Evolutionary conservation across 2,113 vertebrate species (phyloP).

Genomic region (Oryzias melastigma): DNA sequence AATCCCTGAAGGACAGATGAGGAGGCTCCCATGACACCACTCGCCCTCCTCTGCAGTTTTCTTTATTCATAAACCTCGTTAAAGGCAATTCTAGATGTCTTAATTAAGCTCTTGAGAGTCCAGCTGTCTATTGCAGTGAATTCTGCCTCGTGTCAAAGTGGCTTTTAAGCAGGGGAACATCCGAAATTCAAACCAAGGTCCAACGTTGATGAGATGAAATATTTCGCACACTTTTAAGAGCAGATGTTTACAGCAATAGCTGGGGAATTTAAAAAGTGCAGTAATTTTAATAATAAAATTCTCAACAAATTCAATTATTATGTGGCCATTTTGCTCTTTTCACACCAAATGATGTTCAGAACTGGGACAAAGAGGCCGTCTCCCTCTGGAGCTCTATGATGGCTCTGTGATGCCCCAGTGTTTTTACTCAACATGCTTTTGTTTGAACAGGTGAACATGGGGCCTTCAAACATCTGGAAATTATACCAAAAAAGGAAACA

Average conservation of each 20-base stretch:
- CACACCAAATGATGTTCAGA: not conserved
- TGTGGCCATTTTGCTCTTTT: too few relatives aligned
- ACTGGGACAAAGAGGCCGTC: not conserved
- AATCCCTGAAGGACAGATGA: conserved; percentile 21
- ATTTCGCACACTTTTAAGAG: not conserved
- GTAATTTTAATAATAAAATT: too few relatives aligned
- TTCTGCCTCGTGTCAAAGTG: conserved; percentile 36
- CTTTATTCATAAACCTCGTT: conserved; percentile 23
- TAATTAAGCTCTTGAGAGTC: conserved; percentile 56
- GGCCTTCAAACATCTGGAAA: too few relatives aligned
- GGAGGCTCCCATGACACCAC: conserved; percentile 8
- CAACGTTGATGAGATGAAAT: conserved; percentile 7
- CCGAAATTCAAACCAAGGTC: conserved; percentile 7
- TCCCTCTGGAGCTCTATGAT: not conserved
- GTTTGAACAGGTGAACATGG: too few relatives aligned
- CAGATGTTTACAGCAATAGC: too few relatives aligned
- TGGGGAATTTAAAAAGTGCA: not conserved
- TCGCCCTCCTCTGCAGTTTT: not conserved
- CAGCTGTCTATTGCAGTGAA: conserved; percentile 19
- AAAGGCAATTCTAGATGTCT: conserved; percentile 13
- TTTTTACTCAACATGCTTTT: too few relatives aligned
- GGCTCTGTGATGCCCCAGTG: too few relatives aligned
- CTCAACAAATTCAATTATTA: too few relatives aligned
- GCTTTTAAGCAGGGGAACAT: conserved; percentile 16
- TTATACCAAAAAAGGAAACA: too few relatives aligned